These are phyloP conservation scores for Peucedramus taeniatus DNA, from an alignment of 2,113 vertebrate species.

Conservation along the genomic window DNA sequence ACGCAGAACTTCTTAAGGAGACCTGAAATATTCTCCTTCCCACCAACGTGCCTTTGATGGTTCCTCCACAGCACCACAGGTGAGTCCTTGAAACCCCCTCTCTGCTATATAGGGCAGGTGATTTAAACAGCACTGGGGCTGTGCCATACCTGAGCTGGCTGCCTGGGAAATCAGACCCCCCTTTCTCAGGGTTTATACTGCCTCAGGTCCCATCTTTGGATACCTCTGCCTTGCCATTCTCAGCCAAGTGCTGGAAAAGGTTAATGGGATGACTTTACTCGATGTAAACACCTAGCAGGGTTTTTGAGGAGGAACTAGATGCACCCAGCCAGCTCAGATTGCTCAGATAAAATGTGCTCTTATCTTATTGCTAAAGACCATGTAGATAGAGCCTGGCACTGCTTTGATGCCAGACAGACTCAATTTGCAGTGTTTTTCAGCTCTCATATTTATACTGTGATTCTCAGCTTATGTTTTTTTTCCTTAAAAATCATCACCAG, in stretches of 20 bases:
- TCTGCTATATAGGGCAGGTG: neutral
- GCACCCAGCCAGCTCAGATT: neutral
- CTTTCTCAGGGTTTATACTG: neutral
- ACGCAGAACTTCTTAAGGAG: neutral
- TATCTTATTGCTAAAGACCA: conserved; percentile 1
- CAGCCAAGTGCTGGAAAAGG: neutral
- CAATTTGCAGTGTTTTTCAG: neutral
- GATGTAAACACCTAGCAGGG: neutral
- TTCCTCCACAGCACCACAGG: neutral
- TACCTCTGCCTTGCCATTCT: neutral
- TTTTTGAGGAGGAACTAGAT: neutral
- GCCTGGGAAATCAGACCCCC: neutral
- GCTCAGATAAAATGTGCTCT: neutral
- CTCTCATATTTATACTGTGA: neutral
- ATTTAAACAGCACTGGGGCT: neutral
- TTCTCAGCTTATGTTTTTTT: neutral
- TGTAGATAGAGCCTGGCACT: neutral
- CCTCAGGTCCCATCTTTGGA: neutral
- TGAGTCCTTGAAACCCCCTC: neutral
- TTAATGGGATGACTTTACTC: neutral
- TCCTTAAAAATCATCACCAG: neutral
- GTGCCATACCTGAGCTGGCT: neutral
- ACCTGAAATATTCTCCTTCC: neutral
- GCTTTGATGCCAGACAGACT: conserved; percentile 8
- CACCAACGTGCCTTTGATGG: fast-evolving